phyloP scores from a whole-genome alignment of 2,888 invertebrate genomes.

The Phalangium opilio region DNA sequence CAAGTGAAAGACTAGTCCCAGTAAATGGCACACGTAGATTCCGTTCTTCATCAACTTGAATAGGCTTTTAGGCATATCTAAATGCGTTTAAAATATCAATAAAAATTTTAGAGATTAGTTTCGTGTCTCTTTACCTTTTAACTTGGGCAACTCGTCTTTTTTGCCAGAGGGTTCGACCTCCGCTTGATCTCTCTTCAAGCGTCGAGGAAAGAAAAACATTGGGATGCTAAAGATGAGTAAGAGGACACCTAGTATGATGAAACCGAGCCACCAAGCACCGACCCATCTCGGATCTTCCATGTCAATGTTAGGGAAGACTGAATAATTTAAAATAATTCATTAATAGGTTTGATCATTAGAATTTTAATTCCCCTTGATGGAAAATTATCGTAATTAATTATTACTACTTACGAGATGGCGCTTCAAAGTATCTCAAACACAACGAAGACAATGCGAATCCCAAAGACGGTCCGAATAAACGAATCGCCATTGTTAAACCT shows the following conservation, averaged over 20 bases:
- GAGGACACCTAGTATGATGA: constrained; percentile 6
- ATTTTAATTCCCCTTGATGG: too few relatives aligned
- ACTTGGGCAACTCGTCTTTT: constrained; percentile 9
- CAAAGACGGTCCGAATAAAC: constrained; percentile 9
- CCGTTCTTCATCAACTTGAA: constrained; percentile 17
- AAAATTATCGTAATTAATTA: too few relatives aligned
- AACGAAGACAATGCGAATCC: constrained; percentile 11
- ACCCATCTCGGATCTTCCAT: constrained; percentile 9
- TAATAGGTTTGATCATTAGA: too few relatives aligned
- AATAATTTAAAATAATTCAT: too few relatives aligned
- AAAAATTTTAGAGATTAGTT: background rate
- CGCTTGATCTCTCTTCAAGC: background rate
- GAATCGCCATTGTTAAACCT: constrained; percentile 8
- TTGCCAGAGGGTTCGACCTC: background rate
- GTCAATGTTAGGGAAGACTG: constrained; percentile 7
- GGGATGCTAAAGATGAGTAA: constrained; percentile 6
- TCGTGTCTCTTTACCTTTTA: constrained; percentile 7
- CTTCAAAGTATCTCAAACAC: constrained; percentile 9
- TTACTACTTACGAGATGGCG: constrained; percentile 14
- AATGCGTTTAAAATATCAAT: background rate
- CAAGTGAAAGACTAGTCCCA: constrained; percentile 19
- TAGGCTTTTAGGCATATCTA: constrained; percentile 16
- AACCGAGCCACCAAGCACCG: constrained; percentile 13
- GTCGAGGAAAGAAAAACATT: constrained; percentile 7
- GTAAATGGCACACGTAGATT: constrained; percentile 18